Conservation (phyloP, 2,888 invertebrate genomes). For the Drosophila kambysellisi region DNA sequence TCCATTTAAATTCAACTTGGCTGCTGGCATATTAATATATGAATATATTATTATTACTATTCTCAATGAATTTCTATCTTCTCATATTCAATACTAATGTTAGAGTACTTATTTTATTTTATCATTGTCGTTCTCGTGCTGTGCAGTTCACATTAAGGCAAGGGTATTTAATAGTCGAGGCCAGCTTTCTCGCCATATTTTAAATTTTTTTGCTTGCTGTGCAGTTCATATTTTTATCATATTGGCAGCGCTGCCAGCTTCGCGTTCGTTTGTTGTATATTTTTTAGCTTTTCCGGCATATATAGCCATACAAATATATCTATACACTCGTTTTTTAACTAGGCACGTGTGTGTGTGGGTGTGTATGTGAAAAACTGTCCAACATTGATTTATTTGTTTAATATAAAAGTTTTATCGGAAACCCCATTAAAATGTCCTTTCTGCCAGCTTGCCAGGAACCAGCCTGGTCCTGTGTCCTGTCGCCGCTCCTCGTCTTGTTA, state of each 20-base stretch:
- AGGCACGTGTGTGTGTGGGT: slow-evolving; percentile 48
- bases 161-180: slow-evolving; percentile 31
- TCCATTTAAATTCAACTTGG: not conserved
- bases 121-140: not conserved
- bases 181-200: not conserved
- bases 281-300: slow-evolving; percentile 78
- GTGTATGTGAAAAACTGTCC: slow-evolving; percentile 74
- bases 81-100: not conserved
- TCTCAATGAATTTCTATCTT: not conserved
- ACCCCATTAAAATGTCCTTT: slow-evolving; percentile 83
- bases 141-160: not conserved
- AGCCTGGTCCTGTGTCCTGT: slow-evolving; percentile 47
- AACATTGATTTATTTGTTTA: slow-evolving; percentile 82
- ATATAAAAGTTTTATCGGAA: slow-evolving; percentile 83
- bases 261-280: slow-evolving; percentile 63
- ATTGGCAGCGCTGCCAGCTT: slow-evolving; percentile 72
- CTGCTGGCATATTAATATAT: not conserved
- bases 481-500: slow-evolving; percentile 24
- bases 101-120: not conserved
- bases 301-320: slow-evolving; percentile 72
- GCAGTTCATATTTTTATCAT: slow-evolving; percentile 81
- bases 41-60: not conserved
- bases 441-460: slow-evolving; percentile 76
- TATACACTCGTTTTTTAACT: slow-evolving; percentile 72
- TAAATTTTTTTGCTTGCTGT: slow-evolving; percentile 52